Base-by-base conservation (phyloP, 2,888 invertebrate species). In the Notodonta ziczac region DNA sequence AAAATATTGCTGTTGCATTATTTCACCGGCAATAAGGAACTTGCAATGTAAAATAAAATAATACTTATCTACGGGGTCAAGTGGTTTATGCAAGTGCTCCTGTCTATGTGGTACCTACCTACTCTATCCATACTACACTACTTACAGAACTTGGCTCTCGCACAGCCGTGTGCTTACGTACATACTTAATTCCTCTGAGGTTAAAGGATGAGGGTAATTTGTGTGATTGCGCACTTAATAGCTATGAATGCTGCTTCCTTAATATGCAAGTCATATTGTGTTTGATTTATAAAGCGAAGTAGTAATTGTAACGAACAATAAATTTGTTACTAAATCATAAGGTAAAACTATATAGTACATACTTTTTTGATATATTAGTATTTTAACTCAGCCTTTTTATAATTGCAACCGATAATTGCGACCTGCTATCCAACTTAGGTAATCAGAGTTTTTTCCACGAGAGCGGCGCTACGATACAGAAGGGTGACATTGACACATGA, bases 151-250 rank as follows among this genome's bases (percentile, higher is more conserved):
- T 50, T 50, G 14, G 50, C 16, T 16, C 7, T n/a, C 46, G 50
- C 50, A 16, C 50, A 50, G 50, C 16, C 50, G 10, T 7, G 50
- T n/a, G 8, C 48, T 48, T 48, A n/a, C 14, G 44, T 12, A 44
- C 2, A 24, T 12, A 42, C 4, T 42, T 48, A 48, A 71, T 63
- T 67, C 60, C 66, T 63, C 60, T 67, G 61, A 73, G 72, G 67
- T 72, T 66, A 60, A 67, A 78, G 79, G 78, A 78, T 77, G 79
- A 61, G 50, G 65, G 66, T 66, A 79, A 79, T 78, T 71, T 65
- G 50, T 56, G 68, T 71, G 66, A 70, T 79, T 77, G 63, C 65
- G 61, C 62, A 57, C 64, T 65, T 67, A 69, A 63, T 61, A 56
- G 51, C 53, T n/a, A 58, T 68, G 65, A 67, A 75, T 72, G 63